phyloP scores from a whole-genome alignment of 2,888 invertebrate species.

The Pachydiplax longipennis region DNA sequence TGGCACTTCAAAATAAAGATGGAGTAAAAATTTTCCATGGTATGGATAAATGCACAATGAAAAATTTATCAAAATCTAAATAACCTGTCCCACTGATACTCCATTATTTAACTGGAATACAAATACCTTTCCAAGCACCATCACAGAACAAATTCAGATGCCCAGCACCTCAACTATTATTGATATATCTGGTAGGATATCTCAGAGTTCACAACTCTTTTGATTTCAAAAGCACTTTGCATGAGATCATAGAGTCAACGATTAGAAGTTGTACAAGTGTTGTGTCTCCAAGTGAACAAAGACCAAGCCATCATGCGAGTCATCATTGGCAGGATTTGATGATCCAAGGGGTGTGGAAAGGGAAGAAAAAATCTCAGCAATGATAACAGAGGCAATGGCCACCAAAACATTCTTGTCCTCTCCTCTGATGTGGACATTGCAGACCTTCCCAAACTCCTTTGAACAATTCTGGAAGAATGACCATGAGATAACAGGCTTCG shows the following conservation, averaged over 20 bases:
- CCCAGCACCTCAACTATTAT: background rate
- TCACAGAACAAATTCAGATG: background rate
- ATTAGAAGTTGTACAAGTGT: slow-evolving; percentile 3
- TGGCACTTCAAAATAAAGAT: background rate
- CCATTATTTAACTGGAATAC: background rate
- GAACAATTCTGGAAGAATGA: background rate
- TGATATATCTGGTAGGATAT: background rate
- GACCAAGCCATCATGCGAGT: background rate
- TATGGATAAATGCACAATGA: slow-evolving; percentile 19
- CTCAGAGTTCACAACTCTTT: background rate
- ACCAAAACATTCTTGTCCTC: background rate
- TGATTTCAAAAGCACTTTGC: background rate
- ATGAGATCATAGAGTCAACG: background rate
- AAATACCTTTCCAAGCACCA: background rate
- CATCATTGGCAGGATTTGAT: background rate
- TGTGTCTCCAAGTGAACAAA: slow-evolving; percentile 10
- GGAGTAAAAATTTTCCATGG: background rate
- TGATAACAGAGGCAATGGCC: background rate
- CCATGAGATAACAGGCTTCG: background rate
- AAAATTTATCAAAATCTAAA: background rate
- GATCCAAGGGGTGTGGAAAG: background rate
- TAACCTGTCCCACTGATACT: background rate
- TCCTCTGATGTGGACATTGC: background rate
- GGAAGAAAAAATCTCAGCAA: background rate
- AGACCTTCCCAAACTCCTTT: background rate